Base-by-base conservation (phyloP, 1,140 invertebrate genomes). In the Megalonaias nervosa region DNA sequence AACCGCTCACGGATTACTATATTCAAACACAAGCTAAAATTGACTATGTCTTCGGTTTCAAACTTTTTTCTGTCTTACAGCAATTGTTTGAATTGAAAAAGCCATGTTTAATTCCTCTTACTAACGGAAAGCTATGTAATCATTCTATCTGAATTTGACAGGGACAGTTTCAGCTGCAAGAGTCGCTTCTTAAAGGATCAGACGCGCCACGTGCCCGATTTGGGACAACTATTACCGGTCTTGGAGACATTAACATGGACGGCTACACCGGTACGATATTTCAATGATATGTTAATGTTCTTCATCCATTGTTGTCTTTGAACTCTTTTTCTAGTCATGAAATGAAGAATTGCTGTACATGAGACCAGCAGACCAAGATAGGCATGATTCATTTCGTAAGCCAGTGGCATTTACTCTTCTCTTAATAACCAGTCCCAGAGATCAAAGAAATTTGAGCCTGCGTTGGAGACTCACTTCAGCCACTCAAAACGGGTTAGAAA, bases 181-280 rank as follows among this genome's bases (percentile, higher is more conserved):
- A 68, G 1, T 60, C 77, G 16, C 55, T 72, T 17, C 67, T 86
- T 16, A 62, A 72, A 15, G 85, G 85, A 4, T 78, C 76, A 15
- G 82, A 78, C 68, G 73, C 72, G 66, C 48, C 68, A 23, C 72
- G 67, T n/a, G 81, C 83, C 1, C 71, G 83, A 23, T 99, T 99
- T 89, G 98, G 98, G 19, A 92, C 97, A 67, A 93, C 97, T 6
- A 81, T 99, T 14, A 94, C 96, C n/a, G 94, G 94, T 6, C 91
- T 98, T 26, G 96, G 96, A n/a, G 98, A 99, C 88, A 95, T 99
- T 67, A 98, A 99, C 91, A 94, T 94, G 75, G 98, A 99, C 91
- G 96, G 96, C 16, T 93, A 85, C 81, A 84, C 91, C 81, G 92
- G 91, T 92, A 84, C 59, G 71, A 19, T 9, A 16, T 31, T 11